These are phyloP conservation scores for Frieseomelitta varia DNA, from an alignment of 1,140 invertebrate species.

Conservation along the genomic window DNA sequence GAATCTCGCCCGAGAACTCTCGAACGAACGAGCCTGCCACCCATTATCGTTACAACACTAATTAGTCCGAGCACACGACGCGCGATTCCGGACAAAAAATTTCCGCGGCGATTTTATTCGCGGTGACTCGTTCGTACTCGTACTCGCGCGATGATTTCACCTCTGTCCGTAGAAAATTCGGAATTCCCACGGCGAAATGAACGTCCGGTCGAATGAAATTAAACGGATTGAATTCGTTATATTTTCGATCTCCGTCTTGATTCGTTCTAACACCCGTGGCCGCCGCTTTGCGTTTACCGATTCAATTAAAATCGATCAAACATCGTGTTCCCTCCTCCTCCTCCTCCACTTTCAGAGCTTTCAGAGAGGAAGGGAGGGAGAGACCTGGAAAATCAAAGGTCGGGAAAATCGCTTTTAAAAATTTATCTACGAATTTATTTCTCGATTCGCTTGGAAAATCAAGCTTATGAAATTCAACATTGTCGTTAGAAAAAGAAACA, in stretches of 20 bases:
- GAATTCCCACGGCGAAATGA: background rate
- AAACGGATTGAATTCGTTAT: constrained; percentile 3
- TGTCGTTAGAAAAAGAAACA: too few species aligned
- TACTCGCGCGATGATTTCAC: background rate
- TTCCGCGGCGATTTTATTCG: constrained; percentile 12
- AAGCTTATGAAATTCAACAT: background rate
- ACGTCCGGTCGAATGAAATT: background rate
- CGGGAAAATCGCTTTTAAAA: background rate
- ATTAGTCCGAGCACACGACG: background rate
- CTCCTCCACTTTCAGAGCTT: background rate
- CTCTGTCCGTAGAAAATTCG: background rate
- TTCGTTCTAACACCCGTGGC: background rate
- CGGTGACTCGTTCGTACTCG: background rate
- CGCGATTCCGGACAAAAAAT: background rate
- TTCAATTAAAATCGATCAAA: background rate
- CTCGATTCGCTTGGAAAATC: background rate
- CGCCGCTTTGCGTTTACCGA: background rate
- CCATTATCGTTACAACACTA: background rate
- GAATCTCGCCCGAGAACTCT: background rate
- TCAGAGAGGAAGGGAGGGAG: too few species aligned
- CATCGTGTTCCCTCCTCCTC: background rate
- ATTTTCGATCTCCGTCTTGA: background rate
- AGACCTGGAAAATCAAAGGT: background rate
- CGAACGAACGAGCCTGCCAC: background rate
- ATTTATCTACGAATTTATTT: background rate